phyloP scores from a whole-genome alignment of 2,797 vertebrate genomes.

The Enteromius thamalakanensis region DNA sequence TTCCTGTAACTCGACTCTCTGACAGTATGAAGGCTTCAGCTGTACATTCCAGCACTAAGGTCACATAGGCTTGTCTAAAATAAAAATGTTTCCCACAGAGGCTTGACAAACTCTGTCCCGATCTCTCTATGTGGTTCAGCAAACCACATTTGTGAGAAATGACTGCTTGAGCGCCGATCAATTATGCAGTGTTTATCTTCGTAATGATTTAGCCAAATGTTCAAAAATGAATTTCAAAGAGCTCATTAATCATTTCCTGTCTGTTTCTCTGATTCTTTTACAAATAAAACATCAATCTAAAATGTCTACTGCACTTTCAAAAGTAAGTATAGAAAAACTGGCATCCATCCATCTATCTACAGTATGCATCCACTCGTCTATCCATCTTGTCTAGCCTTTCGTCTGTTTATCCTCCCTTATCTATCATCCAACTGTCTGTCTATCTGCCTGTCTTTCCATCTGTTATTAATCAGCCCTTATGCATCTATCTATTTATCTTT shows the following conservation, averaged over 20 bases:
- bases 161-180: neutral
- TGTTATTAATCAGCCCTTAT: too few relatives aligned
- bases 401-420: neutral
- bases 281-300: neutral
- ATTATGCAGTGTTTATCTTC: constrained; percentile 22
- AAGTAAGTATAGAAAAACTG: neutral
- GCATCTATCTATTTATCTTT: too few relatives aligned
- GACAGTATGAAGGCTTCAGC: constrained; percentile 36
- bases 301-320: neutral
- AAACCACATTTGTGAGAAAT: constrained; percentile 13
- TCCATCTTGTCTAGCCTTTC: neutral
- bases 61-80: constrained; percentile 54
- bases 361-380: neutral
- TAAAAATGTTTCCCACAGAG: constrained; percentile 41
- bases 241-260: constrained; percentile 9
- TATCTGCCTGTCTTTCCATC: too few relatives aligned
- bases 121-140: neutral
- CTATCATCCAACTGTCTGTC: neutral
- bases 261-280: neutral
- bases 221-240: constrained; percentile 12
- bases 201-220: neutral
- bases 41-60: constrained; percentile 50
- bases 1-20: constrained; percentile 62
- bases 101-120: constrained; percentile 27
- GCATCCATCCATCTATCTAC: neutral